A percentile compares a stretch with the other conserved stretches of the same genome.
These are phyloP conservation scores for Neomonachus schauinslandi DNA, from an alignment of 2,113 vertebrate species.

Conservation along the genomic window DNA sequence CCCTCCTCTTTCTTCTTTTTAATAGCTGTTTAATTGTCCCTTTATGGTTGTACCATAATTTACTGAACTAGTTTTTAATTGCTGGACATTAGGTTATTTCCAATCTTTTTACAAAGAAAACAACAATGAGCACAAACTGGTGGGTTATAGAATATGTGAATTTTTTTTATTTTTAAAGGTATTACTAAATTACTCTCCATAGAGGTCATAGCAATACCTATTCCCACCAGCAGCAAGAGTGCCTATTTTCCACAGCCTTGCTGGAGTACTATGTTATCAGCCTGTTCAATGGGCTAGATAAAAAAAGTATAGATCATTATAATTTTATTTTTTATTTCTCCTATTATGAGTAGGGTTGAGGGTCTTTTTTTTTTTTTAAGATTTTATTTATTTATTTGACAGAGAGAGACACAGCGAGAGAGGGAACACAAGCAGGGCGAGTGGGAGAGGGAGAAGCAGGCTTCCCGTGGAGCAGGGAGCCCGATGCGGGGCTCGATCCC, in stretches of 20 bases:
- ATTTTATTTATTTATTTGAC: too few relatives aligned
- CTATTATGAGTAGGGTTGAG: background rate
- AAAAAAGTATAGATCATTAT: background rate
- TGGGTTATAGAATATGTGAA: background rate
- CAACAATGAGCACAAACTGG: background rate
- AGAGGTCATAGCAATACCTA: background rate
- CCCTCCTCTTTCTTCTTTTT: background rate
- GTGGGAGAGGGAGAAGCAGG: too few relatives aligned
- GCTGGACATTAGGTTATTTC: background rate
- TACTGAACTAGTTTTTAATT: background rate
- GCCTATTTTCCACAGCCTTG: background rate
- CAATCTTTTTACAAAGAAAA: conserved; percentile 3
- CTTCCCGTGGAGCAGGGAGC: too few relatives aligned
- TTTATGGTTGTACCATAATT: background rate
- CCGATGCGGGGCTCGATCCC: too few relatives aligned
- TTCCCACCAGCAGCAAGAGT: background rate
- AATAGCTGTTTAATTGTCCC: background rate
- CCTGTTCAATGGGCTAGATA: background rate
- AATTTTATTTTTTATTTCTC: background rate
- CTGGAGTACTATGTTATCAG: background rate
- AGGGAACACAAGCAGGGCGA: too few relatives aligned
- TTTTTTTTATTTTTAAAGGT: background rate
- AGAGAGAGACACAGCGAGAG: too few relatives aligned
- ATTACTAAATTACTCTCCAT: background rate
- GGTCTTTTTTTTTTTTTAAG: background rate